These are phyloP conservation scores for Choloepus didactylus DNA, from an alignment of 2,797 vertebrate species.

Conservation along the genomic window DNA sequence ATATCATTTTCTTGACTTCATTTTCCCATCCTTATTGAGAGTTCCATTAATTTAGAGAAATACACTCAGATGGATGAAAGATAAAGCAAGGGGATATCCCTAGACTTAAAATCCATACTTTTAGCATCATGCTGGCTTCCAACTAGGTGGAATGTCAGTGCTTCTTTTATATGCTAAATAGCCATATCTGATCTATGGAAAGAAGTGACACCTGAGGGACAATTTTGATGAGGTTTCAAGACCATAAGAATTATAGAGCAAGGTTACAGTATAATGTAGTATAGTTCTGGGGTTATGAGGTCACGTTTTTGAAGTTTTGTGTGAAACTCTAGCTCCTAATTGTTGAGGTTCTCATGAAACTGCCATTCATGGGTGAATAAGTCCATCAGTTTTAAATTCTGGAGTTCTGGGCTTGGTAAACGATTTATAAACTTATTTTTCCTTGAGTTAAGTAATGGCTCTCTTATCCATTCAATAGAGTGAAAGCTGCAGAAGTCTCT, in stretches of 20 bases:
- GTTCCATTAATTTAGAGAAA: background rate
- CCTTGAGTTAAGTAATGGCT: background rate
- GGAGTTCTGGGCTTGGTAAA: background rate
- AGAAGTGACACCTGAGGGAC: background rate
- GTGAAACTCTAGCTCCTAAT: background rate
- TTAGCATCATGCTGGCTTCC: background rate
- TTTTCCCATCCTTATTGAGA: background rate
- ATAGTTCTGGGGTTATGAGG: rapidly evolving
- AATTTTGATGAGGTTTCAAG: background rate
- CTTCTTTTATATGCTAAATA: background rate
- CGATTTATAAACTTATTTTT: background rate
- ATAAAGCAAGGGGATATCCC: background rate
- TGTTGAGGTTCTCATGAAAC: no score
- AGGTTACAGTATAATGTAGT: rapidly evolving
- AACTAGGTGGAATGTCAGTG: rapidly evolving
- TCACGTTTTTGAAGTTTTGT: background rate
- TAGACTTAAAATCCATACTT: background rate
- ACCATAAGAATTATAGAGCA: rapidly evolving
- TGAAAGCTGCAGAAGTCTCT: background rate
- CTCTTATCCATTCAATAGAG: background rate
- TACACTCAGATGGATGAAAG: background rate
- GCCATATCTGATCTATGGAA: background rate
- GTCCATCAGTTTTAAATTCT: background rate
- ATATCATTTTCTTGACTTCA: background rate
- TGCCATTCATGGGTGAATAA: background rate